Base-by-base conservation (phyloP, 2,888 invertebrate species). In the Sinodicranocentrus sp. region DNA sequence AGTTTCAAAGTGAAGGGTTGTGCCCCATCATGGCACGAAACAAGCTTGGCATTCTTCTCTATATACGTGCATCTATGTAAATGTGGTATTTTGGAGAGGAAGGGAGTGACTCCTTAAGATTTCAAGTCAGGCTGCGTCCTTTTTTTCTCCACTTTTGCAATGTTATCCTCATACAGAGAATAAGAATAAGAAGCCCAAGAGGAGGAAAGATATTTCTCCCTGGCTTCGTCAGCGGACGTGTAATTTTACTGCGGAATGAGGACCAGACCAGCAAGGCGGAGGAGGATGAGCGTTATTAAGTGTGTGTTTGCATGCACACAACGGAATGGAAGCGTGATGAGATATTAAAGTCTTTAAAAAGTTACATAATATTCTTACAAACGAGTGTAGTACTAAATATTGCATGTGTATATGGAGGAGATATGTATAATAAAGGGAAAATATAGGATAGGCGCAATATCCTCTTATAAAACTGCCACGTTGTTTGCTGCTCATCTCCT, bases 51-150 rank as follows among this genome's bases (percentile, higher is more conserved):
- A 13, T 43, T 43, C 21, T 65, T 10, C n/a, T 13, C 43, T 52
- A 19, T 52, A 52, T 15, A 52, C n/a, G 52, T 2, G 6, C 19
- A 3, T 52, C n/a, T 43, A 65, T 65, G 65, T 43, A 65, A 65
- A 65, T 65, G 43, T 21, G 23, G 19, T 43, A 44, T 65, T 39
- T 39, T 44, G 21, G 65, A 39, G 52, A 52, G 15, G 39, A 44
- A 65, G 65, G 65, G 65, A 65, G 65, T 39, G 65, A 65, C 65
- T 43, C 65, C 65, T 65, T 65, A 65, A 65, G 65, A 65, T 65
- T 65, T 65, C 65, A 43, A 63, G 65, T 65, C 65, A 65, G 65
- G 65, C 17, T 21, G 8, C 39, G 43, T 65, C 25, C 25, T 39
- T 43, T 65, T 21, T 43, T 65, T 25, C 23, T 65, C 5, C 39